Percentiles rank a stretch among this genome's conserved stretches.
Conservation (phyloP, 2,113 vertebrate species). For the Oncorhynchus nerka region DNA sequence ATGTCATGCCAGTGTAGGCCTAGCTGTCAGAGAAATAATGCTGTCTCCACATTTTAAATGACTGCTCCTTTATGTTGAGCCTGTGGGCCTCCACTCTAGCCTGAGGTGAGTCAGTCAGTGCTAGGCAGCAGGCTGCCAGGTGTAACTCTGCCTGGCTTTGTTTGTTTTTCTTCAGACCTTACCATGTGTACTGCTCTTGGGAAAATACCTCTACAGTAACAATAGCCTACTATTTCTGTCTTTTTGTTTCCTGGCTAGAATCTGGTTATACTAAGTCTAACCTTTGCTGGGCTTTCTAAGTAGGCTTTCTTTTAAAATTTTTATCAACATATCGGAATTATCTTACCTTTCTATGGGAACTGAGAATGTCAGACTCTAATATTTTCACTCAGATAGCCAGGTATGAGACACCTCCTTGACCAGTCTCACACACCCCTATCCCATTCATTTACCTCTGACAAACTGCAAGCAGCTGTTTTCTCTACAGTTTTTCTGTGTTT, state of each 20-base stretch:
- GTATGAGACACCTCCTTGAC: not conserved
- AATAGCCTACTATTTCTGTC: not conserved
- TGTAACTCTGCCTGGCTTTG: not conserved
- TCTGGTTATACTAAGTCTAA: not conserved
- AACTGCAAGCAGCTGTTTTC: constrained; percentile 20
- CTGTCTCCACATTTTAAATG: constrained; percentile 4
- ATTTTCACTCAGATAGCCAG: not conserved
- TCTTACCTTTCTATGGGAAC: too few species aligned
- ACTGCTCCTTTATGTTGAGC: not conserved
- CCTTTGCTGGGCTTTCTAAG: not conserved
- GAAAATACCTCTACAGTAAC: not conserved
- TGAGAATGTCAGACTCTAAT: not conserved
- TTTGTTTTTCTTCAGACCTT: constrained; percentile 26
- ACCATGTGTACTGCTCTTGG: not conserved
- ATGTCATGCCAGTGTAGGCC: not conserved
- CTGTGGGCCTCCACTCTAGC: not conserved
- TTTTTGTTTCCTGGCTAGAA: not conserved
- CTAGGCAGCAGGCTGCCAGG: not conserved
- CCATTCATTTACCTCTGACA: constrained; percentile 28
- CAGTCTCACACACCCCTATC: constrained; percentile 22
- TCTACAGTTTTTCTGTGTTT: not conserved
- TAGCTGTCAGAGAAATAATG: not conserved
- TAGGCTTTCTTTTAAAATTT: not conserved
- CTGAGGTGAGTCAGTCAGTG: not conserved
- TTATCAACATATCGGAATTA: too few species aligned